Conservation (phyloP, 64 coral and sea anemone genomes). For the Hydrozoanthus tunicans region DNA sequence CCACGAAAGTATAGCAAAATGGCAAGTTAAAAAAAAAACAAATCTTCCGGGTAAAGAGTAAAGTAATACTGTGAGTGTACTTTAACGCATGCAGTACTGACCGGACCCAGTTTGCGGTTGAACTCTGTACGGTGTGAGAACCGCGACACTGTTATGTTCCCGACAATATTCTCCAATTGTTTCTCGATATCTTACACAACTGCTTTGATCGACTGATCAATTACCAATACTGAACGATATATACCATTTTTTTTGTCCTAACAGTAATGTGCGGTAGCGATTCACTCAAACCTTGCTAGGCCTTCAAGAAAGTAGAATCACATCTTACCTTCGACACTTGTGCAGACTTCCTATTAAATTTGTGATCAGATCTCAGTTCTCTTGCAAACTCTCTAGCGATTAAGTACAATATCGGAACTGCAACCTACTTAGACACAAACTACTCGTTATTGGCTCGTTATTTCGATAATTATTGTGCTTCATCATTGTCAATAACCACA, state of each 20-base stretch:
- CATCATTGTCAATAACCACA: slow-evolving; percentile 2
- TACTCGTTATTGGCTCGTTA: slow-evolving; percentile 54
- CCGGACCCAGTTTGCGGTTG: neutral
- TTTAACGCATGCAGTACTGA: neutral
- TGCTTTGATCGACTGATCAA: neutral
- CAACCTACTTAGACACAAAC: neutral
- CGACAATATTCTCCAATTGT: neutral
- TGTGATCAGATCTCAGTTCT: neutral
- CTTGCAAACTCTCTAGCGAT: slow-evolving; percentile 12
- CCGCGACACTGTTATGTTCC: neutral
- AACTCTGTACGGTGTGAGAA: neutral
- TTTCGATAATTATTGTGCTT: slow-evolving; percentile 25
- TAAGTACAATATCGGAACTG: slow-evolving; percentile 15
- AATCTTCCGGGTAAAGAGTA: no score
- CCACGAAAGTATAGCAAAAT: no score
- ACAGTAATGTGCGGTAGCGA: neutral
- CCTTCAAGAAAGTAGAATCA: neutral
- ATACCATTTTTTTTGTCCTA: neutral
- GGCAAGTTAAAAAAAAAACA: no score
- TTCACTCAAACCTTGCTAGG: neutral
- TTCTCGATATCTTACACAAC: neutral
- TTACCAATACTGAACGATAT: neutral
- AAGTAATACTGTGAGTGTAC: no score
- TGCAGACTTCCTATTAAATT: slow-evolving; percentile 11
- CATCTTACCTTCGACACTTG: slow-evolving; percentile 31